These are phyloP conservation scores for Periphyllus acericola DNA, from an alignment of 2,888 invertebrate genomes.

Conservation along the genomic window DNA sequence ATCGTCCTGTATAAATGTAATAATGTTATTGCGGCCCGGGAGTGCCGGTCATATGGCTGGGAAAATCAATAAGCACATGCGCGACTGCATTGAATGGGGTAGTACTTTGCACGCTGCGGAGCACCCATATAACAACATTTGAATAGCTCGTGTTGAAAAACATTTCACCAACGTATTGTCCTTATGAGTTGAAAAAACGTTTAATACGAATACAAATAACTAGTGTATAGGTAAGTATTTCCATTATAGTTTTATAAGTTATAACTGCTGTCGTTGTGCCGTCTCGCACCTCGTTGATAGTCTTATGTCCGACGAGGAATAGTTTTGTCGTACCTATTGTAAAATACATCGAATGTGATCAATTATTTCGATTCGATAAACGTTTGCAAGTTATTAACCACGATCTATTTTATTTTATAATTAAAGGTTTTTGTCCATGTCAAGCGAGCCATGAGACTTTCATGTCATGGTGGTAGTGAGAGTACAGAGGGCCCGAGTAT, in stretches of 20 bases:
- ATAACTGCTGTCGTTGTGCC: neutral
- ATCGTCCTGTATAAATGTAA: conserved; percentile 4
- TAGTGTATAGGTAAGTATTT: neutral
- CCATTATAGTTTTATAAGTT: neutral
- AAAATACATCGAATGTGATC: too few relatives aligned
- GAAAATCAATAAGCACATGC: conserved; percentile 58
- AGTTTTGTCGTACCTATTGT: too few relatives aligned
- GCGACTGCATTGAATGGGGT: conserved; percentile 12
- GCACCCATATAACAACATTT: neutral
- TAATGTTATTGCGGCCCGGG: conserved; percentile 13
- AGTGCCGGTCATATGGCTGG: conserved; percentile 41
- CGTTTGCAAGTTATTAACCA: neutral
- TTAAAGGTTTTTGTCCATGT: neutral
- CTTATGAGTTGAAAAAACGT: neutral
- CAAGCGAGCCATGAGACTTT: conserved; percentile 53
- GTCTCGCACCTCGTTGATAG: neutral
- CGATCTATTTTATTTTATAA: neutral
- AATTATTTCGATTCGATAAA: neutral
- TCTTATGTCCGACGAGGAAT: neutral
- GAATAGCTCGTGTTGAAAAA: neutral
- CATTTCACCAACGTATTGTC: neutral
- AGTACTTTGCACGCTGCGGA: neutral
- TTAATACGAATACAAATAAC: neutral
- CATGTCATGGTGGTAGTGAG: conserved; percentile 54
- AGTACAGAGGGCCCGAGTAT: conserved; percentile 51